These are phyloP conservation scores for Agapetus fuscipes DNA, from an alignment of 2,888 invertebrate genomes.

Conservation along the genomic window DNA sequence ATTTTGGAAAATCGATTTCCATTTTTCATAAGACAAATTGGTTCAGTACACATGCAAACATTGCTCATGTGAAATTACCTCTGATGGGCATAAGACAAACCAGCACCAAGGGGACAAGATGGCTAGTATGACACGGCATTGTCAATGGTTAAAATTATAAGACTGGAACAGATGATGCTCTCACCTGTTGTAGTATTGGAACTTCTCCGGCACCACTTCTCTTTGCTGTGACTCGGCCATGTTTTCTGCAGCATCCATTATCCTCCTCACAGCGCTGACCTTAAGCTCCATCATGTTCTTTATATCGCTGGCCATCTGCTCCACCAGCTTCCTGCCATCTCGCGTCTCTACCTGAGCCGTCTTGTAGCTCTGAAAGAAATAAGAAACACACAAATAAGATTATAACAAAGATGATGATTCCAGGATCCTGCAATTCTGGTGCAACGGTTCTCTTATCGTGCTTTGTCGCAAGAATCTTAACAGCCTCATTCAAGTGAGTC, in stretches of 20 bases:
- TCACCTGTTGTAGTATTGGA: constrained; percentile 59
- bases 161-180: no score
- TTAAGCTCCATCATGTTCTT: constrained; percentile 82
- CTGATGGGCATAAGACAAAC: no score
- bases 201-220: constrained; percentile 45
- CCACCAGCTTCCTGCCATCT: constrained; percentile 68
- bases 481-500: neutral
- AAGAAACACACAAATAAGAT: constrained; percentile 12
- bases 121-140: no score
- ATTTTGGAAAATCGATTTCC: no score
- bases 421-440: neutral
- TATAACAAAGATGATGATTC: neutral
- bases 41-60: no score
- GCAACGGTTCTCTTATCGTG: neutral
- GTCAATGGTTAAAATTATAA: no score
- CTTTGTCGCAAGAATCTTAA: neutral
- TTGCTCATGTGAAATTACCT: no score
- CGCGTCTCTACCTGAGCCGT: constrained; percentile 64
- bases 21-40: no score
- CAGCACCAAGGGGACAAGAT: no score
- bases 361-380: constrained; percentile 59
- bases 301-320: constrained; percentile 76
- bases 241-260: constrained; percentile 82
- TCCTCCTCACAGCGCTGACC: constrained; percentile 77
- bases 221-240: constrained; percentile 55